These are phyloP conservation scores for Amphiura filiformis DNA, from an alignment of 35 echinoderm and acorn worm genomes.

Conservation along the genomic window DNA sequence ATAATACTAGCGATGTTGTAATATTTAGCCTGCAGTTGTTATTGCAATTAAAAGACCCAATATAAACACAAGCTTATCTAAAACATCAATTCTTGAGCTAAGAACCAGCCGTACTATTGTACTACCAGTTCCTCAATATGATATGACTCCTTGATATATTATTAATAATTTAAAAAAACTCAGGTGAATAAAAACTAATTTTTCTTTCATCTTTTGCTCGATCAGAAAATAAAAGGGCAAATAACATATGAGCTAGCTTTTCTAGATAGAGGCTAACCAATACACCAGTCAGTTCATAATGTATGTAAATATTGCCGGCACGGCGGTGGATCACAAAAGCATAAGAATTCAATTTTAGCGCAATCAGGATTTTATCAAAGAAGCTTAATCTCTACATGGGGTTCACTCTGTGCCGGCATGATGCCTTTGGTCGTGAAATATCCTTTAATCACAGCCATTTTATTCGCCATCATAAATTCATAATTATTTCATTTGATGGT, in stretches of 20 bases:
- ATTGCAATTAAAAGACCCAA: neutral
- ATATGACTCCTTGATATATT: neutral
- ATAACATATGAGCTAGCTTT: neutral
- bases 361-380: conserved; percentile 12
- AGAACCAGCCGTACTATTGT: neutral
- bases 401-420: neutral
- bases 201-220: neutral
- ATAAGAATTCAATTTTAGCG: conserved; percentile 1
- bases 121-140: neutral
- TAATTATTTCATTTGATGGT: neutral
- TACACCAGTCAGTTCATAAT: neutral
- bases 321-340: neutral
- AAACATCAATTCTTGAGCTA: neutral
- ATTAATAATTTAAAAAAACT: neutral
- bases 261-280: too few species aligned
- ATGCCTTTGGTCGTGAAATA: neutral
- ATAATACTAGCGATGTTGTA: neutral
- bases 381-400: neutral
- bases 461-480: neutral
- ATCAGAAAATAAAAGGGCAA: neutral
- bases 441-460: neutral
- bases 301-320: neutral
- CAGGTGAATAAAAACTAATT: neutral
- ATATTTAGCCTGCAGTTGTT: neutral
- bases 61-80: neutral